Conservation (phyloP, 1,140 invertebrate species). For the Drosophila nannoptera region DNA sequence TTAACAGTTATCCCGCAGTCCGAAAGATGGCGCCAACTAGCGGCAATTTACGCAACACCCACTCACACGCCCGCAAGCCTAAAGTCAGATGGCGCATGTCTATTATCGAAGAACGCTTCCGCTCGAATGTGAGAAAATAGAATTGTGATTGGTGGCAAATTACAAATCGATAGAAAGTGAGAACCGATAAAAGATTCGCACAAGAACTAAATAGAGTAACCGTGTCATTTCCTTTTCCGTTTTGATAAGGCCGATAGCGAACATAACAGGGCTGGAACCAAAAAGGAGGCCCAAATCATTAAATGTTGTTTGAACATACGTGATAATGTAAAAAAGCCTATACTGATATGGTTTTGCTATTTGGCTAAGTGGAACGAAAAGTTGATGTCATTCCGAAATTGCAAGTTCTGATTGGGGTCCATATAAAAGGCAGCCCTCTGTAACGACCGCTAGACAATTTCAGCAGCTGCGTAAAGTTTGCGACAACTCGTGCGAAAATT, state of each 20-base stretch:
- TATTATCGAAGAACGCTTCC: constrained; percentile 42
- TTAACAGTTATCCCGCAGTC: constrained; percentile 63
- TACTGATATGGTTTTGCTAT: not conserved
- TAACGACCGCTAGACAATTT: not conserved
- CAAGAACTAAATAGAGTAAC: not conserved
- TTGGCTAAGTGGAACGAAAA: constrained; percentile 1
- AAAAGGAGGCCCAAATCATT: no score
- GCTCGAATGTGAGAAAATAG: constrained; percentile 47
- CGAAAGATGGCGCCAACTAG: constrained; percentile 56
- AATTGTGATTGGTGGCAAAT: constrained; percentile 58
- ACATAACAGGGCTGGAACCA: no score
- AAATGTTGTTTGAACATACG: no score
- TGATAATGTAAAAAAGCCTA: no score
- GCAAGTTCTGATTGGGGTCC: constrained; percentile 1
- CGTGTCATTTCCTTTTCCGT: constrained; percentile 43
- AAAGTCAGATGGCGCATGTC: constrained; percentile 1
- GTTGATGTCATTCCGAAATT: no score
- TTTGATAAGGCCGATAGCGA: no score
- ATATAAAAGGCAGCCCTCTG: not conserved
- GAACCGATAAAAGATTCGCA: constrained; percentile 38
- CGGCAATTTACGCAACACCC: constrained; percentile 60
- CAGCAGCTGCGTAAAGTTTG: not conserved
- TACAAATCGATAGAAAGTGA: constrained; percentile 17
- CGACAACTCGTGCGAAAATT: not conserved
- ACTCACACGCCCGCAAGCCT: not conserved